Conservation (phyloP, 2,888 invertebrate species). For the Neuroscelio doddi region DNA sequence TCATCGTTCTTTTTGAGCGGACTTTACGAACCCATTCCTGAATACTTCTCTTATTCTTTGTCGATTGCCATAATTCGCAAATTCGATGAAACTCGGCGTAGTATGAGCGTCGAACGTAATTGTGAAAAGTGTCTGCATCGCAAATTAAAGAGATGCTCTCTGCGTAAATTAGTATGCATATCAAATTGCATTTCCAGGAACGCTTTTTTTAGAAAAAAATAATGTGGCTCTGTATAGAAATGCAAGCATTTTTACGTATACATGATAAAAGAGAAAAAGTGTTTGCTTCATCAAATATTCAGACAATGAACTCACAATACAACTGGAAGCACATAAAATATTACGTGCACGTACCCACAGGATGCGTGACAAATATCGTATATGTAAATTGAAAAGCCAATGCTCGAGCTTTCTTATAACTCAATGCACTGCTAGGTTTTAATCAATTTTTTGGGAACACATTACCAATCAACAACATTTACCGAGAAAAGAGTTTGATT, state of each 20-base stretch:
- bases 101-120: too few species aligned
- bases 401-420: slow-evolving; percentile 10
- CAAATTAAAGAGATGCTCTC: too few species aligned
- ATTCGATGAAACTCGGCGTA: neutral
- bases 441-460: slow-evolving; percentile 1
- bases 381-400: slow-evolving; percentile 16
- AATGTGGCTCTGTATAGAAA: neutral
- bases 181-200: neutral
- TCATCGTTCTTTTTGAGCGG: neutral
- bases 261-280: slow-evolving; percentile 1
- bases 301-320: slow-evolving; percentile 14
- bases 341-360: slow-evolving; percentile 8
- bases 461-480: slow-evolving; percentile 2
- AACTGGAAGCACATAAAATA: slow-evolving; percentile 12
- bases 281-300: slow-evolving; percentile 15
- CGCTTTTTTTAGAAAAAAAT: neutral
- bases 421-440: neutral
- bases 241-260: neutral
- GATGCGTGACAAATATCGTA: slow-evolving; percentile 15
- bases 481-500: too few species aligned
- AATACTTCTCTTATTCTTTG: neutral
- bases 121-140: too few species aligned
- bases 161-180: neutral
- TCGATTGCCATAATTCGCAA: neutral
- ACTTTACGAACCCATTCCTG: neutral